Evolutionary conservation across 2,797 vertebrate genomes (phyloP).

Genomic region (Sebastes diaconus): DNA sequence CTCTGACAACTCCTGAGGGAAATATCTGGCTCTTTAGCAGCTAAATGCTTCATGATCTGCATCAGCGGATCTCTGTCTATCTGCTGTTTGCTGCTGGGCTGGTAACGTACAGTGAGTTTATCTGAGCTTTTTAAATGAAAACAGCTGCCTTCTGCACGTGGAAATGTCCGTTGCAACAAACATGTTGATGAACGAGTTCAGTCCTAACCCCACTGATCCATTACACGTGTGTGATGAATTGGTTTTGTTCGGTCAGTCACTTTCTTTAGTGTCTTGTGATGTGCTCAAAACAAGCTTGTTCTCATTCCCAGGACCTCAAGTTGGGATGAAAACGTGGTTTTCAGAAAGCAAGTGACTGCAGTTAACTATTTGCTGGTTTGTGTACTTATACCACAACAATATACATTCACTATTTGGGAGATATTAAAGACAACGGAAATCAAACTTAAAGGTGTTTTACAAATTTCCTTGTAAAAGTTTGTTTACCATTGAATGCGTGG

Average conservation of each 20-base stretch:
- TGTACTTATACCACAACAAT: neutral
- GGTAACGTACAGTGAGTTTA: no score
- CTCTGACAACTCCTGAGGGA: neutral
- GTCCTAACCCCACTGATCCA: neutral
- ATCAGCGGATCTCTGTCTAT: no score
- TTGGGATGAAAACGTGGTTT: no score
- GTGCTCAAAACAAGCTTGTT: no score
- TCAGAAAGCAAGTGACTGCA: neutral
- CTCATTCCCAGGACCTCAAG: no score
- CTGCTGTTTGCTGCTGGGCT: no score
- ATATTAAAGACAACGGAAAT: neutral
- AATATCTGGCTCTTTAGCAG: neutral
- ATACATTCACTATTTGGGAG: neutral
- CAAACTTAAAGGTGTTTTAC: neutral
- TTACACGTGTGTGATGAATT: neutral
- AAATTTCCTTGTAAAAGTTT: neutral
- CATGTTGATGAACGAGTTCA: neutral
- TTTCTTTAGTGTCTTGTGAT: neutral
- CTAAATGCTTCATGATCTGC: no score
- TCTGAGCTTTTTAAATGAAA: no score
- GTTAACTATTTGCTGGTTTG: neutral
- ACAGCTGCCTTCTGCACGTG: neutral
- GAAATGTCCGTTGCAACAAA: neutral
- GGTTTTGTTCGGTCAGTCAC: neutral
- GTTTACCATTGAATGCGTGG: neutral